Evolutionary conservation across 2,113 vertebrate species (phyloP).

Genomic region (Melanotaenia duboulayi): DNA sequence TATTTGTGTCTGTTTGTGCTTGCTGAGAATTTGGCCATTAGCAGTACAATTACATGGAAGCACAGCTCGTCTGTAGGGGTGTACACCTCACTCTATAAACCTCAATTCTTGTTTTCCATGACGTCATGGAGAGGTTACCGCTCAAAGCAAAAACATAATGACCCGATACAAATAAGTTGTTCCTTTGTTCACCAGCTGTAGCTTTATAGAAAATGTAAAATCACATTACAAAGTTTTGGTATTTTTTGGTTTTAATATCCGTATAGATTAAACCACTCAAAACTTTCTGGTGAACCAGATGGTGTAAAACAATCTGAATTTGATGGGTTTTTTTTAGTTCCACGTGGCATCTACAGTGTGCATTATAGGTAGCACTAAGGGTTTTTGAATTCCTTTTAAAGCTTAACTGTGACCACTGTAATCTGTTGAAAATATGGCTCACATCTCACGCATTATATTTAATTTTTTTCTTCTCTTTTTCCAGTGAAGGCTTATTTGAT

Average conservation of each 20-base stretch:
- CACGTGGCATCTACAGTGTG: constrained; percentile 37
- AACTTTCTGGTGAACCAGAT: neutral
- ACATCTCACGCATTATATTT: constrained; percentile 13
- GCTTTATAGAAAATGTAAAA: constrained; percentile 4
- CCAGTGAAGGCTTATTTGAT: too few species aligned
- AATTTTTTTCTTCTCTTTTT: neutral
- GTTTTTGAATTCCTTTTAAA: constrained; percentile 54
- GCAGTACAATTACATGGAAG: constrained; percentile 38
- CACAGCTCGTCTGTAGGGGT: constrained; percentile 53
- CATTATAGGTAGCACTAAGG: constrained; percentile 27
- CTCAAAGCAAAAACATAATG: constrained; percentile 45
- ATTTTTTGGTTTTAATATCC: neutral
- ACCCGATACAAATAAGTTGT: constrained; percentile 25
- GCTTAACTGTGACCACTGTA: constrained; percentile 56
- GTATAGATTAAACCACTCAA: neutral
- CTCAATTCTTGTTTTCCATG: constrained; percentile 71
- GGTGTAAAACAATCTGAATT: constrained; percentile 7
- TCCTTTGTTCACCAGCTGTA: constrained; percentile 23
- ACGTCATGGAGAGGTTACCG: constrained; percentile 70
- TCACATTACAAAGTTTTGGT: neutral
- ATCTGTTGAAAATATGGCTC: constrained; percentile 46
- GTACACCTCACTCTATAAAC: constrained; percentile 51
- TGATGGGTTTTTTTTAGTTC: constrained; percentile 21
- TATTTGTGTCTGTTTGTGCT: constrained; percentile 2
- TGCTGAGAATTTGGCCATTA: constrained; percentile 35